Conservation (phyloP, 2,797 vertebrate genomes). For the Melanotaenia pygmaea region DNA sequence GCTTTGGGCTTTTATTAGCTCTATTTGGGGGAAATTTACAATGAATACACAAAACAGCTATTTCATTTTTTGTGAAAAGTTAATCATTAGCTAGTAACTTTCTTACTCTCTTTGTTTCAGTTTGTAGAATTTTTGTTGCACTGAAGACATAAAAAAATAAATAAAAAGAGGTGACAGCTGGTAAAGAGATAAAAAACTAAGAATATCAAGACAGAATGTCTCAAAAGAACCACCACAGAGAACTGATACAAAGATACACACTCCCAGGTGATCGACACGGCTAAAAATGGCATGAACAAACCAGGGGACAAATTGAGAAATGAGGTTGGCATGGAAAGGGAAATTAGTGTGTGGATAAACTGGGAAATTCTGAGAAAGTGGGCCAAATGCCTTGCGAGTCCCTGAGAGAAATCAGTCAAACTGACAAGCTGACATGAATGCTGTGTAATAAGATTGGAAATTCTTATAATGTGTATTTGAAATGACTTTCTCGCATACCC, state of each 20-base stretch:
- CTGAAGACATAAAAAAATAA: neutral
- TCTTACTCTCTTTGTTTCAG: neutral
- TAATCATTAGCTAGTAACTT: neutral
- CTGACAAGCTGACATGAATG: slow-evolving; percentile 61
- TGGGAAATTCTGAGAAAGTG: slow-evolving; percentile 70
- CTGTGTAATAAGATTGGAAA: slow-evolving; percentile 43
- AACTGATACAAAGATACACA: slow-evolving; percentile 34
- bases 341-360: slow-evolving; percentile 65
- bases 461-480: slow-evolving; percentile 32
- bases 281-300: slow-evolving; percentile 63
- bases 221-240: slow-evolving; percentile 22
- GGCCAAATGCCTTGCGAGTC: slow-evolving; percentile 62
- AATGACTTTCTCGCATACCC: slow-evolving; percentile 34
- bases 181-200: slow-evolving; percentile 15
- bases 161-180: neutral
- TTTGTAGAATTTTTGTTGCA: neutral
- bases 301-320: slow-evolving; percentile 69
- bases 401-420: slow-evolving; percentile 63
- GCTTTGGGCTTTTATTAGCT: too few relatives aligned
- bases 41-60: neutral
- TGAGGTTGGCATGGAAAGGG: slow-evolving; percentile 72
- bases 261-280: slow-evolving; percentile 52
- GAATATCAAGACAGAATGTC: slow-evolving; percentile 12
- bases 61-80: neutral
- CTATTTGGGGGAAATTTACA: too few relatives aligned